These are phyloP conservation scores for Oligia fasciuncula DNA, from an alignment of 2,888 invertebrate genomes.

Conservation along the genomic window DNA sequence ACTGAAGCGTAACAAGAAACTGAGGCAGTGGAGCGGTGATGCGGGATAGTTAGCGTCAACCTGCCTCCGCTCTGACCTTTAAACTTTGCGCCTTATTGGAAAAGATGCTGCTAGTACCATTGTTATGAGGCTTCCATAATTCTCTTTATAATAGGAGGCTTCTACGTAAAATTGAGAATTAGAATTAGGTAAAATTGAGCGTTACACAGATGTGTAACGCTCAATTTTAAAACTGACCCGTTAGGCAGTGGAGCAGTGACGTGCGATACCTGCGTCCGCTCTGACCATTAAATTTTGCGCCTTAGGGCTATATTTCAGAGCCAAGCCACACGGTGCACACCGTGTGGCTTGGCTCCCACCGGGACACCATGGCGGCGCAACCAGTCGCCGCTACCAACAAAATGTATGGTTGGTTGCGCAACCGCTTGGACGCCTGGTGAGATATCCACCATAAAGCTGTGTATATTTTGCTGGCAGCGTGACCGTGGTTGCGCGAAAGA, in stretches of 20 bases:
- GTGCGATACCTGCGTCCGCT: background rate
- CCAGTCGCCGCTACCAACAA: too few species aligned
- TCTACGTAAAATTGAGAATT: background rate
- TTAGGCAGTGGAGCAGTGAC: background rate
- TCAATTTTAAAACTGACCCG: background rate
- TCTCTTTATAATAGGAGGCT: background rate
- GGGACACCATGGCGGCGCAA: too few species aligned
- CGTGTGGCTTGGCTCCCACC: too few species aligned
- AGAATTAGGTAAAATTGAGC: too few species aligned
- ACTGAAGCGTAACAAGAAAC: slow-evolving; percentile 41
- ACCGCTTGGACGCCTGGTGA: too few species aligned
- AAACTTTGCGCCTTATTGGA: slow-evolving; percentile 25
- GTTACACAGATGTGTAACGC: background rate
- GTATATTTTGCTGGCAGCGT: too few species aligned
- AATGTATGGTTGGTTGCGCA: too few species aligned
- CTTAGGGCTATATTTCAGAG: too few species aligned
- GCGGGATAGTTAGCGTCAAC: slow-evolving; percentile 21
- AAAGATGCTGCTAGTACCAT: background rate
- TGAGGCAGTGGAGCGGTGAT: slow-evolving; percentile 35
- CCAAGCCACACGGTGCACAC: too few species aligned
- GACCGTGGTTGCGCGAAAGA: background rate
- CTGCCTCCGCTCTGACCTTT: slow-evolving; percentile 31
- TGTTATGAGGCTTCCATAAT: background rate
- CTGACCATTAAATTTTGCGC: background rate
- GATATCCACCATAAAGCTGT: too few species aligned